A percentile compares a stretch with the other conserved stretches of the same genome.
Conservation (phyloP, 30 jellyfish, hydroid and myxozoan genomes). For the Cassiopea andromeda region DNA sequence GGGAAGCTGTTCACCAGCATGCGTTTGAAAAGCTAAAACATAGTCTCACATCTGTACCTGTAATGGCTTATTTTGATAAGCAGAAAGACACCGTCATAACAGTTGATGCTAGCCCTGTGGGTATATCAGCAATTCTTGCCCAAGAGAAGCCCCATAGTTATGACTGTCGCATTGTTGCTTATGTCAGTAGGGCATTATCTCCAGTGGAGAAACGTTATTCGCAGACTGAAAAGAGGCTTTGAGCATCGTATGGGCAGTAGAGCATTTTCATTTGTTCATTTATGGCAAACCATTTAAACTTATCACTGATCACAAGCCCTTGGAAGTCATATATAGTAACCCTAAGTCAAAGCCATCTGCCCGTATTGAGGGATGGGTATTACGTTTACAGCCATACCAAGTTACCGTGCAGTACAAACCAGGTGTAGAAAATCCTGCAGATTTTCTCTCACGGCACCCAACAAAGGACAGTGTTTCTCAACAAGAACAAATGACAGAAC, state of each 20-base stretch:
- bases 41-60: no score
- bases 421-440: not conserved
- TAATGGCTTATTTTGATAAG: no score
- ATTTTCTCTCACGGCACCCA: not conserved
- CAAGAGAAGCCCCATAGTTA: not conserved
- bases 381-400: not conserved
- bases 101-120: no score
- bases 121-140: no score
- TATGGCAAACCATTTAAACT: not conserved
- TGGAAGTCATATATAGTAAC: not conserved
- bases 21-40: no score
- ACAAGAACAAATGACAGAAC: not conserved
- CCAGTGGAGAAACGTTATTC: not conserved
- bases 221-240: not conserved
- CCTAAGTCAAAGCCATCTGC: not conserved
- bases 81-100: no score
- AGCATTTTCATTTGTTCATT: not conserved
- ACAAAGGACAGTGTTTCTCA: not conserved
- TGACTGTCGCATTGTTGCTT: not conserved
- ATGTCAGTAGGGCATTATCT: not conserved
- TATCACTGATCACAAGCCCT: not conserved
- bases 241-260: not conserved
- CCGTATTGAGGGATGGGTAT: not conserved
- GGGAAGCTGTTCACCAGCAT: no score
- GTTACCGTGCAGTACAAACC: not conserved